Evolutionary conservation across 1,140 invertebrate species (phyloP), one percentile per base, ranked within the genome.

Genomic region (Triops cancriformis): DNA sequence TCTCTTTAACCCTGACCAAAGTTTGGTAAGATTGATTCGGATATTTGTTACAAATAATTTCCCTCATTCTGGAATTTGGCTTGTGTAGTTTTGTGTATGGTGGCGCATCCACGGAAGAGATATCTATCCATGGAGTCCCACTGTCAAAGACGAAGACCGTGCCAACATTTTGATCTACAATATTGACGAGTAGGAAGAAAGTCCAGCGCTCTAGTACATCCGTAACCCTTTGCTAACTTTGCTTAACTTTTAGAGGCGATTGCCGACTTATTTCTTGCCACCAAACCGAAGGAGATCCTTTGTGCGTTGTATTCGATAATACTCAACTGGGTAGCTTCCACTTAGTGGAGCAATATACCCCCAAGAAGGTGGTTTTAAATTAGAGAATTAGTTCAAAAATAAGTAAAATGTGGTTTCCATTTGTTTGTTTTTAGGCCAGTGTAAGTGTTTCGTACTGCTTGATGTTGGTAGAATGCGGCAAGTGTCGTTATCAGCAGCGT

Each of bases 131-230:
- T 78, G 77, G 77, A 43, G 72, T 14, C 77, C 77, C 7, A 73
- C 45, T 14, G 77, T 78, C 1, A 37, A 73, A 6, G 77, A 73
- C 27, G 77, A 78, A 45, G 77, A 78, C 23, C 77, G 77, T 42
- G 77, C 77, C 73, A 78, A 78, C 42, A 73, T 78, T 14, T 37
- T 78, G 10, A 9, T 78, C 6, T 78, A 78, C 41, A 74, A 73
- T 31, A 78, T 43, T n/a, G 51, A 64, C 2, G 51, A 64, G 51
- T 64, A 64, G n/a, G n/a, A 64, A 23, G 18, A 64, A 64, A 6
- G 10, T 64, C 0, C 10, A 64, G 18, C 14, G 1, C 0, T 64
- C 6, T 23, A n/a, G 6, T n/a, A 64, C 10, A 64, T n/a, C 10
- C 14, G 5, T 64, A 64, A 37, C 23, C 18, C 0, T 64, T 18